Evolutionary conservation across 35 echinoderm and acorn worm genomes (phyloP), one percentile per base, ranked within the genome.

Genomic region (Lytechinus pictus): DNA sequence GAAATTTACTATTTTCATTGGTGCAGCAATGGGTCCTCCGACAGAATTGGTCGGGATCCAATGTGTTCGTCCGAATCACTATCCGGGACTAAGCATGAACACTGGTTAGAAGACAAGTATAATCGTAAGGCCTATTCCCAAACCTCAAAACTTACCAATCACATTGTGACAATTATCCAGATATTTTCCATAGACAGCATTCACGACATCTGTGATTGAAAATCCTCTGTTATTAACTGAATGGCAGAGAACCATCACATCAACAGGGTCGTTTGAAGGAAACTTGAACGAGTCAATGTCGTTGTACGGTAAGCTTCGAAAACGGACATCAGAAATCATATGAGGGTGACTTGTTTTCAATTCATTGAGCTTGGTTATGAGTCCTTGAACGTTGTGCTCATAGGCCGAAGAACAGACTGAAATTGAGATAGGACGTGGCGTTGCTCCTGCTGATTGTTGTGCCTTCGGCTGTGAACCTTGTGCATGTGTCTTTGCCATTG

Each of bases 201-300:
- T 54, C 88, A 90, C 9, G 5, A 90, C 88, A 52, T 90, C 8
- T 0, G 88, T 52, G 88, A 90, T 90, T 90, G 88, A 44, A 52
- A 93, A 93, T 27, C 55, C 29, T 54, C 92, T 10, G 28, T 93
- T 57, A 6, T 93, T 53, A 5, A 54, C 53, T 19, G 92, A 93
- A 57, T 93, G 92, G 53, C 92, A 93, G 53, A 93, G 54, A 3
- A 93, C 9, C 54, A 93, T 27, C n/a, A 93, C 92, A 57, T 93
- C 92, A 57, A 93, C 27, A 9, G 13, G 53, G 9, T 54, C 52
- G 8, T 28, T 28, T 27, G 54, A 13, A n/a, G 92, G 92, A 55
- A 93, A 93, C 88, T 0, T 90, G 88, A 90, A 90, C 52, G 29
- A 52, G 44, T 90, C 88, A 9, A 90, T 90, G 88, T n/a, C 19